phyloP scores from a whole-genome alignment of 1,140 invertebrate genomes.

The Zaprionus taronus region DNA sequence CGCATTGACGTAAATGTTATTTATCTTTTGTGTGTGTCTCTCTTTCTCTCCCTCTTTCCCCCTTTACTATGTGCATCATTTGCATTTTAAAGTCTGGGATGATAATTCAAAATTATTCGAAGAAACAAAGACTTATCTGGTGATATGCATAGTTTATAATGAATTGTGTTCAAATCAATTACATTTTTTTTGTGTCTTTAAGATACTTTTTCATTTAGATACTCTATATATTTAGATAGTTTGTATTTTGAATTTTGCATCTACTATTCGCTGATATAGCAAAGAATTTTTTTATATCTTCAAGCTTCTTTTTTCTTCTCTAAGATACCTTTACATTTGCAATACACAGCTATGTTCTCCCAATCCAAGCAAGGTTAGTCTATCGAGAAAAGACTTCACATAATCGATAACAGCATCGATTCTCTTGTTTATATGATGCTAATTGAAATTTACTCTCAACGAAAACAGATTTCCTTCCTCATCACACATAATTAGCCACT shows the following conservation, averaged over 20 bases:
- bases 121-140: not conserved
- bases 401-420: not conserved
- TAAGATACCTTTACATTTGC: too few species aligned
- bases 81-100: not conserved
- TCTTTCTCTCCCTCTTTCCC: not conserved
- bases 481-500: slow-evolving; percentile 27
- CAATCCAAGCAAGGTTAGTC: too few species aligned
- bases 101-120: not conserved
- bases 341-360: too few species aligned
- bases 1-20: slow-evolving; percentile 3
- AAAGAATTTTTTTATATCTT: too few species aligned
- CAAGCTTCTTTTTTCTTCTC: too few species aligned
- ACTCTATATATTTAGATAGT: too few species aligned
- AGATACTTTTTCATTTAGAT: not conserved
- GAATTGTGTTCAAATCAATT: not conserved
- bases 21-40: not conserved
- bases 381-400: not conserved
- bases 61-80: not conserved
- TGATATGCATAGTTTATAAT: not conserved
- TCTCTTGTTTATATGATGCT: not conserved
- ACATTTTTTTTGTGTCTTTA: not conserved
- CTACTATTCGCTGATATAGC: too few species aligned
- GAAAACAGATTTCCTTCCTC: not conserved
- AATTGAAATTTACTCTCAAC: not conserved
- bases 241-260: too few species aligned